These are phyloP conservation scores for Anarhynchus alexandrinus DNA, from an alignment of 2,113 vertebrate species.

Conservation along the genomic window DNA sequence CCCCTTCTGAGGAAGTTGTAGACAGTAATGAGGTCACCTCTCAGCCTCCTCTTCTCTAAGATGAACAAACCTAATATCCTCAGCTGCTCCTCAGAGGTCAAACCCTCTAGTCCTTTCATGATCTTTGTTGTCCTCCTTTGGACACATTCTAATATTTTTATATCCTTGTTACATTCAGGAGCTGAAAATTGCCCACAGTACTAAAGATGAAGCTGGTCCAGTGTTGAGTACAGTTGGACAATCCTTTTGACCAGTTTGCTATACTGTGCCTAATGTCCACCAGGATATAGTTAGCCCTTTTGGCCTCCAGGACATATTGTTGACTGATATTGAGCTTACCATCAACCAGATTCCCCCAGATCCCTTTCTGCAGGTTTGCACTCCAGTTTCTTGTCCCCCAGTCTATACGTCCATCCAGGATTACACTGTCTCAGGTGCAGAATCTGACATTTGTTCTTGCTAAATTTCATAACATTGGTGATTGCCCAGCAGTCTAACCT, in stretches of 20 bases:
- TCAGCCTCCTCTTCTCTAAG: background rate
- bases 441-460: background rate
- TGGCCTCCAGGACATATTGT: background rate
- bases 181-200: background rate
- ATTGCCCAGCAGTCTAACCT: background rate
- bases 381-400: background rate
- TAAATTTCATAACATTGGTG: background rate
- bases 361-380: background rate
- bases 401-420: rapidly evolving
- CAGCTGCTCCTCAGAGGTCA: background rate
- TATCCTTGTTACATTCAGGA: background rate
- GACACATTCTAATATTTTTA: background rate
- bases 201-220: background rate
- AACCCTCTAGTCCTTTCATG: background rate
- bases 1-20: background rate
- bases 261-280: too few relatives aligned
- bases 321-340: background rate
- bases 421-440: background rate
- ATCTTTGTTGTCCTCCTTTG: background rate
- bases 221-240: background rate
- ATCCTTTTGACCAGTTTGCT: background rate
- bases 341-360: background rate
- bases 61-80: background rate
- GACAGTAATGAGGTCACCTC: background rate
- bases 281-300: background rate